These are phyloP conservation scores for Peromyscus polionotus DNA, from an alignment of 2,113 vertebrate species.

Conservation along the genomic window DNA sequence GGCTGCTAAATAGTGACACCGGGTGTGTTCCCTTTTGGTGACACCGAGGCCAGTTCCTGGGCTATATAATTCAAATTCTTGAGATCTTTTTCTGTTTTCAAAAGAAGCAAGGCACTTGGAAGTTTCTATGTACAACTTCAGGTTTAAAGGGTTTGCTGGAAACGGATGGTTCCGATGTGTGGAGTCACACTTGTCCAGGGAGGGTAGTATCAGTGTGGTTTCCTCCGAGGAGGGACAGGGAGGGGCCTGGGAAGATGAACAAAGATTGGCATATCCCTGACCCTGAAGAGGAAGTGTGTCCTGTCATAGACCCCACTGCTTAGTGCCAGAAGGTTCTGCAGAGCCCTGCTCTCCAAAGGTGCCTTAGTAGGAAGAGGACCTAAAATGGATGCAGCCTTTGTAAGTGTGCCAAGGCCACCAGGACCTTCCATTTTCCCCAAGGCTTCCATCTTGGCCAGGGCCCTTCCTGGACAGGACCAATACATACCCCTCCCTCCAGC, in stretches of 20 bases:
- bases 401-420: rapidly evolving
- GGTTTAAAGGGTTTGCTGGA: background rate
- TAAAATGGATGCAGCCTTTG: background rate
- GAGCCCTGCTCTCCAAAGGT: background rate
- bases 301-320: background rate
- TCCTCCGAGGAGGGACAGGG: background rate
- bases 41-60: background rate
- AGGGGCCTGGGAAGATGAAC: background rate
- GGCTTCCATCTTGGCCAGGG: background rate
- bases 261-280: background rate
- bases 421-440: background rate
- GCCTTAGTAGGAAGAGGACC: background rate
- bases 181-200: rapidly evolving
- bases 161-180: background rate
- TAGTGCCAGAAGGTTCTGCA: background rate
- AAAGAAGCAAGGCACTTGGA: background rate
- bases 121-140: background rate
- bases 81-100: background rate
- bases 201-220: background rate
- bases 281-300: background rate
- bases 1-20: rapidly evolving
- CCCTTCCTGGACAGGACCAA: background rate
- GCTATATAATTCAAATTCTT: background rate
- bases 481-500: background rate
- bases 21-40: rapidly evolving